phyloP scores from a whole-genome alignment of 2,888 invertebrate species.

The Tipula helvola region DNA sequence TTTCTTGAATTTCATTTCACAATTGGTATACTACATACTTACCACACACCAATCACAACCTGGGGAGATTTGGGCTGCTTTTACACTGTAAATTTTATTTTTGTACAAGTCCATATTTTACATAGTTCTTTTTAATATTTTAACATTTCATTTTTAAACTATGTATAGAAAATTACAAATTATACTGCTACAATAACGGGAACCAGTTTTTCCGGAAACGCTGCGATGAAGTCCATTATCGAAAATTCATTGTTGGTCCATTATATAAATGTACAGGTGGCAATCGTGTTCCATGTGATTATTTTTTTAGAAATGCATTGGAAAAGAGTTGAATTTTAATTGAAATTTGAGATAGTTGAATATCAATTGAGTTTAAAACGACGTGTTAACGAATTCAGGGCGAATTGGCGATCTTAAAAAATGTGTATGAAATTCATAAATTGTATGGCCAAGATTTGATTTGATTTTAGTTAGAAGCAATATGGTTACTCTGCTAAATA shows the following conservation, averaged over 20 bases:
- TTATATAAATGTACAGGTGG: neutral
- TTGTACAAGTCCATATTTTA: neutral
- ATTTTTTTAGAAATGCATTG: neutral
- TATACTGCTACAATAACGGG: neutral
- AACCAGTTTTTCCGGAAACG: neutral
- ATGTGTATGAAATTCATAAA: neutral
- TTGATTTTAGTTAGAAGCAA: neutral
- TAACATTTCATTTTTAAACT: neutral
- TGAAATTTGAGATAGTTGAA: neutral
- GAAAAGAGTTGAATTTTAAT: neutral
- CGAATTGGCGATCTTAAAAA: neutral
- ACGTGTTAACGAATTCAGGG: neutral
- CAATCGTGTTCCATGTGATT: neutral
- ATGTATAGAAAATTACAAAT: neutral
- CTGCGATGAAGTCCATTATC: neutral
- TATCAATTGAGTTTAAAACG: neutral
- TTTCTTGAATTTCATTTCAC: neutral
- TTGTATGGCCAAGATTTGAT: neutral
- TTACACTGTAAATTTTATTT: neutral
- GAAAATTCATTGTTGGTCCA: neutral
- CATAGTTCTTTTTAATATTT: neutral
- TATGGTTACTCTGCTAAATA: neutral
- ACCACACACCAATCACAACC: constrained; percentile 5
- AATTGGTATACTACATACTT: neutral
- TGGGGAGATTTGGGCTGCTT: constrained; percentile 10